Base-by-base conservation (phyloP, 2,888 invertebrate genomes). In the Drosophila anomelani region DNA sequence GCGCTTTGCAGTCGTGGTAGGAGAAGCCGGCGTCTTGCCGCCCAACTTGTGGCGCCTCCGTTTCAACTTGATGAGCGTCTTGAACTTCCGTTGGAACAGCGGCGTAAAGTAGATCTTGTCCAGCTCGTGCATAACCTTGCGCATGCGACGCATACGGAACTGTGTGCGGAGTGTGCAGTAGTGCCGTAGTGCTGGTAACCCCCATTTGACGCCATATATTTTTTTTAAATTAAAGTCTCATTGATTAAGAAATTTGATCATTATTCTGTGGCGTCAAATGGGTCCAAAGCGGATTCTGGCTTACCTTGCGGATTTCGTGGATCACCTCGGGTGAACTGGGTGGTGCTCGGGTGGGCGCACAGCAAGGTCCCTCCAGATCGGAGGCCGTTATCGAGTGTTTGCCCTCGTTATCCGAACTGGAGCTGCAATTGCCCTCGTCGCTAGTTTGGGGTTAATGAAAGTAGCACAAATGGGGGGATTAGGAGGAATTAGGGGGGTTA, bases 361-460 rank as follows among this genome's bases (percentile, higher is more conserved):
- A 93, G 68, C 92, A 93, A 29, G 92, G 91, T 36, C 92, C 92
- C 77, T 93, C 93, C 13, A 91, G 80, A 75, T 92, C 92, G 47
- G 91, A 90, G 47, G 88, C 83, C 15, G 80, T 79, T 78, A 91
- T 85, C 17, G 90, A 91, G 34, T 92, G 90, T 79, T 93, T 93
- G 51, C 92, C 92, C 63, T 94, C 94, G 79, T 95, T 95, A 76
- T 95, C 95, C 7, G 95, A 95, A 89, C 95, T 96, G 73, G 95
- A 95, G 46, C 95, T 95, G 8, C 95, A 95, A 81, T 96, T 96
- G 7, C 96, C 96, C 92, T 96, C 96, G 84, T 96, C 96, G 92
- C 97, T 96, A 89, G 57, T 60, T 41, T 41, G 26, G 38, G 44
- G 17, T 34, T 56, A 12, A 41, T 36, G 13, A 38, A 8, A 20